Percentiles rank a stretch among this genome's conserved stretches.
Evolutionary conservation across 2,888 invertebrate genomes (phyloP).

Genomic region (Drosophila gaucha): DNA sequence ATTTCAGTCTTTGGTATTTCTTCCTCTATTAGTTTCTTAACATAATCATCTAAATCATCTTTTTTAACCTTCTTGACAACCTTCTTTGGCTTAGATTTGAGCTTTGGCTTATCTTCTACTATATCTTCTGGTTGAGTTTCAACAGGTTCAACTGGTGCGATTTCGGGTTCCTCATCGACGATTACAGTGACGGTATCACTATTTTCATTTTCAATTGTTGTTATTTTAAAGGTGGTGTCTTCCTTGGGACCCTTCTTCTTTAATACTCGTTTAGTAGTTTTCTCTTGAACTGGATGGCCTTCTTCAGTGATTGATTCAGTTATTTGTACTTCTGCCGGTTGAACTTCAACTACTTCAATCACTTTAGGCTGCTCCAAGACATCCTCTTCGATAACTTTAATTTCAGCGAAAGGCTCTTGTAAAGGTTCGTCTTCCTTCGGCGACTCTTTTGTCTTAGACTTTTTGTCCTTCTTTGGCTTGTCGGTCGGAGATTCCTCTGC

Average conservation of each 20-base stretch:
- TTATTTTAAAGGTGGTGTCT: slow-evolving; percentile 75
- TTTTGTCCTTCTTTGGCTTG: slow-evolving; percentile 79
- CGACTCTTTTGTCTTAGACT: slow-evolving; percentile 59
- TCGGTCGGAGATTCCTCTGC: slow-evolving; percentile 71
- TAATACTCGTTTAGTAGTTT: slow-evolving; percentile 77
- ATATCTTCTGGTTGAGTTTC: slow-evolving; percentile 67
- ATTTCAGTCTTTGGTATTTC: slow-evolving; percentile 83
- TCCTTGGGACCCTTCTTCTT: slow-evolving; percentile 78
- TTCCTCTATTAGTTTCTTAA: slow-evolving; percentile 76
- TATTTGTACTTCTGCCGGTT: slow-evolving; percentile 71
- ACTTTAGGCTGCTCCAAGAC: slow-evolving; percentile 39
- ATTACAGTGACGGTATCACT: slow-evolving; percentile 77
- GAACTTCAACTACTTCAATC: slow-evolving; percentile 74
- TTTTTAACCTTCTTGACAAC: slow-evolving; percentile 74
- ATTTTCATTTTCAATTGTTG: slow-evolving; percentile 80
- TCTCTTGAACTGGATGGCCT: slow-evolving; percentile 79
- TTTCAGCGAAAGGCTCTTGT: slow-evolving; percentile 51
- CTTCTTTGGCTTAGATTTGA: slow-evolving; percentile 74
- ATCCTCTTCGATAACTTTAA: slow-evolving; percentile 64
- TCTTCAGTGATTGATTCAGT: slow-evolving; percentile 72
- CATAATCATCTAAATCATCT: slow-evolving; percentile 77
- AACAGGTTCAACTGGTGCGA: slow-evolving; percentile 25
- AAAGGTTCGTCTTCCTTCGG: slow-evolving; percentile 40
- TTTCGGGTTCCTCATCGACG: slow-evolving; percentile 74
- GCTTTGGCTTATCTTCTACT: slow-evolving; percentile 73